Conservation (phyloP, 2,113 vertebrate species). For the Sakesphorus luctuosus region DNA sequence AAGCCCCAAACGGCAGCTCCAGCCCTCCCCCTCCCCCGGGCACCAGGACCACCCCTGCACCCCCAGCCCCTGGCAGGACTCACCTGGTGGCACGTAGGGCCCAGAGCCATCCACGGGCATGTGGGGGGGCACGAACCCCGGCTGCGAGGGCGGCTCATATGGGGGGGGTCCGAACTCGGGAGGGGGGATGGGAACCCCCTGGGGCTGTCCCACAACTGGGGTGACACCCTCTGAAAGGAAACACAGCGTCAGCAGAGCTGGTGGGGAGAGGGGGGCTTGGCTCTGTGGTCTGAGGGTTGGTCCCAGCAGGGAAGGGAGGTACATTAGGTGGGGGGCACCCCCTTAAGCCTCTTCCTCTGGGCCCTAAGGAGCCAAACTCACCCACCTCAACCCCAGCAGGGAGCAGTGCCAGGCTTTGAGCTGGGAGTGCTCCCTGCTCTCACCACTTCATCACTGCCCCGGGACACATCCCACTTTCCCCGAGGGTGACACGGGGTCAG, state of each 20-base stretch:
- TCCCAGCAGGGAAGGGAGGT: neutral
- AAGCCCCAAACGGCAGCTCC: neutral
- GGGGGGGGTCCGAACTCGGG: conserved; percentile 92
- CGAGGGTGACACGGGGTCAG: rapidly evolving
- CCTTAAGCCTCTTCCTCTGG: neutral
- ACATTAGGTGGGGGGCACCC: rapidly evolving
- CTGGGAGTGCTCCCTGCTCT: neutral
- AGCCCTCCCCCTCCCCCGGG: rapidly evolving
- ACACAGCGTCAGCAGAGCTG: neutral
- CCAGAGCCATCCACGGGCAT: conserved; percentile 82
- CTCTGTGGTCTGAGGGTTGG: neutral
- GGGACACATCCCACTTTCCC: neutral
- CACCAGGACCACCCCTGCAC: neutral
- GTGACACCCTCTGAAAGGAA: conserved; percentile 68
- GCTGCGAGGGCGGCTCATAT: conserved; percentile 84
- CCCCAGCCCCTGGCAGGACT: neutral
- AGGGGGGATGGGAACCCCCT: conserved; percentile 84
- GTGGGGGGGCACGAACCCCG: conserved; percentile 86
- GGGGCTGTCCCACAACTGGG: conserved; percentile 78
- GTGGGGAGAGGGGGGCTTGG: neutral
- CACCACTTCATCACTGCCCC: rapidly evolving
- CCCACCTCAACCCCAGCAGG: rapidly evolving
- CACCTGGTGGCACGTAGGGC: conserved; percentile 82
- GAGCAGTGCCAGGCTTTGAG: neutral
- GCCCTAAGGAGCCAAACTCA: neutral